phyloP scores from a whole-genome alignment of 1,140 invertebrate species.

The Steinernema khuongi region DNA sequence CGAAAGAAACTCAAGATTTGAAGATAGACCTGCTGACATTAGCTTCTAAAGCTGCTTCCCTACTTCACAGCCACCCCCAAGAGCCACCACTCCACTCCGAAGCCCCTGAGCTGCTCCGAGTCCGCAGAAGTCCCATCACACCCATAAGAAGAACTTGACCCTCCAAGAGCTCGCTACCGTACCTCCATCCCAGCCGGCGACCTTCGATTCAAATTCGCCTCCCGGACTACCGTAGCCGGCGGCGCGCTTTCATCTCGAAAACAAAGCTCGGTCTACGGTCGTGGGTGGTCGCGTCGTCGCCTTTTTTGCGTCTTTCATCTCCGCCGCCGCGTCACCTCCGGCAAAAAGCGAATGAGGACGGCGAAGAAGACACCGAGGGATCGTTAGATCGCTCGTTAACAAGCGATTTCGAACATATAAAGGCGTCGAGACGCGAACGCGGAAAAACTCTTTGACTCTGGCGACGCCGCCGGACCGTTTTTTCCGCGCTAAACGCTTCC shows the following conservation, averaged over 20 bases:
- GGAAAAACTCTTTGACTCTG: background rate
- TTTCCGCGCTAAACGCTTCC: no score
- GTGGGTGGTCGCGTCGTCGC: background rate
- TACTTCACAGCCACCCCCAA: no score
- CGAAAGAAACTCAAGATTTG: no score
- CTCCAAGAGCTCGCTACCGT: background rate
- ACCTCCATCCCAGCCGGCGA: background rate
- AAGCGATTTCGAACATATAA: constrained; percentile 9
- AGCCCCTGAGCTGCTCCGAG: no score
- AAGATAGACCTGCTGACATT: no score
- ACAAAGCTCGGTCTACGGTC: background rate
- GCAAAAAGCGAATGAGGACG: background rate
- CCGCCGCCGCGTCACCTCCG: constrained; percentile 13
- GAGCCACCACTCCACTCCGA: no score
- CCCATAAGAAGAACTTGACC: no score
- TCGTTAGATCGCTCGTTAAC: constrained; percentile 12
- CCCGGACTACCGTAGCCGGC: constrained; percentile 1
- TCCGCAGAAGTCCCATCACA: no score
- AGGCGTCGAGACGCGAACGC: background rate
- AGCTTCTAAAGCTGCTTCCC: no score
- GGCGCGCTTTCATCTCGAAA: constrained; percentile 8
- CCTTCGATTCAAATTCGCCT: background rate
- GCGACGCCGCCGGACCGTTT: no score
- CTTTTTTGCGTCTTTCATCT: constrained; percentile 15
- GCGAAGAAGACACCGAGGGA: background rate